phyloP scores from a whole-genome alignment of 2,888 invertebrate species.

The Sminthurides aquaticus region DNA sequence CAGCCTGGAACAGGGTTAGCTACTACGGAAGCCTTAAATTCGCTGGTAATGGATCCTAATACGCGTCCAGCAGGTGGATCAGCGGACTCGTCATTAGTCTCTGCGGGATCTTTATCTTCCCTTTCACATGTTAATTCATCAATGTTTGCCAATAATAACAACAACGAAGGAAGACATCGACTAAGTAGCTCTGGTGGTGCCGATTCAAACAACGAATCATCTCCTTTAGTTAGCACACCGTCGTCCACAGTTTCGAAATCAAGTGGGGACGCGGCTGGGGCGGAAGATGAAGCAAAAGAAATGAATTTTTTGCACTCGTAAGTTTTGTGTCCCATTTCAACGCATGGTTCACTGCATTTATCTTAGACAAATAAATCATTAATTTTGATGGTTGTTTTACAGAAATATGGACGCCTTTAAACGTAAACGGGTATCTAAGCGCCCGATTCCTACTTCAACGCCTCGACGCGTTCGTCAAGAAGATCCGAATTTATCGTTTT shows the following conservation, averaged over 20 bases:
- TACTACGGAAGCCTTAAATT: not conserved
- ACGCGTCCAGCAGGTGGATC: not conserved
- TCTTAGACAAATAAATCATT: too few species aligned
- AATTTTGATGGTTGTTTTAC: too few species aligned
- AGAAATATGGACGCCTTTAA: constrained; percentile 37
- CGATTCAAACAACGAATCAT: constrained; percentile 12
- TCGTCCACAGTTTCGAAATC: constrained; percentile 16
- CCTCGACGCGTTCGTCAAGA: constrained; percentile 34
- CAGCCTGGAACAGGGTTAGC: constrained; percentile 6
- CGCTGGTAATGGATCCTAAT: constrained; percentile 6
- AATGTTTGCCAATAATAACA: constrained; percentile 17
- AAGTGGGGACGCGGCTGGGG: constrained; percentile 9
- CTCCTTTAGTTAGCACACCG: constrained; percentile 11
- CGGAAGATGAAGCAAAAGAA: constrained; percentile 6
- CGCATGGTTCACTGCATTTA: too few species aligned
- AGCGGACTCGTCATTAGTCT: constrained; percentile 1
- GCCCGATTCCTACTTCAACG: constrained; percentile 41
- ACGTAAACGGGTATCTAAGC: constrained; percentile 39
- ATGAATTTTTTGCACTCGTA: constrained; percentile 17
- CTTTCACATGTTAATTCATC: not conserved
- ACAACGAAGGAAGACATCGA: constrained; percentile 1
- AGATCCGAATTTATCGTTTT: constrained; percentile 33
- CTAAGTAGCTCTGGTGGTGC: not conserved
- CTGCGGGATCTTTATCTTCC: not conserved
- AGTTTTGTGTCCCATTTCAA: too few species aligned